A percentile compares a stretch with the other conserved stretches of the same genome.
Conservation (phyloP, 2,113 vertebrate species). For the Phrynosoma platyrhinos region DNA sequence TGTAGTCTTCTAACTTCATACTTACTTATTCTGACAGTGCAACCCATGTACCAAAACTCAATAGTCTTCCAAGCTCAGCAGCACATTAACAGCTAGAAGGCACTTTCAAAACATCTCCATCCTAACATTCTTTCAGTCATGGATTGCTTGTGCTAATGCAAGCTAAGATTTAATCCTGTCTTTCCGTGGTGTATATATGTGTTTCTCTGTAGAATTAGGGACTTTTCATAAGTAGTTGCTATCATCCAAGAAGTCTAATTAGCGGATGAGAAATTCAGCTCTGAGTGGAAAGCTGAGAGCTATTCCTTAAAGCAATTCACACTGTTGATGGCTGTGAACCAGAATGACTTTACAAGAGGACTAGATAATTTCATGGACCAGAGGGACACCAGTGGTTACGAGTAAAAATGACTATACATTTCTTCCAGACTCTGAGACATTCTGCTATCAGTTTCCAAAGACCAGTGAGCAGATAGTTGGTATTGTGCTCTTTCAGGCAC, state of each 20-base stretch:
- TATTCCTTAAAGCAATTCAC: neutral
- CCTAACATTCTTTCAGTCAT: no score
- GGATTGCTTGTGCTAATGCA: neutral
- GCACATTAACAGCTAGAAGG: no score
- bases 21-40: no score
- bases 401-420: neutral
- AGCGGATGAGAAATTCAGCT: neutral
- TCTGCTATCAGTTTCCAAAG: neutral
- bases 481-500: neutral
- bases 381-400: neutral
- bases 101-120: no score
- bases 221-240: neutral
- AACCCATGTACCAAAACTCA: no score
- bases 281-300: no score
- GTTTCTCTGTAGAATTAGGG: neutral
- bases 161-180: neutral
- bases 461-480: neutral
- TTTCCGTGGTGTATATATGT: neutral
- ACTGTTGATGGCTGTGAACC: neutral
- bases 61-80: no score
- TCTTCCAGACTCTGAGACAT: neutral
- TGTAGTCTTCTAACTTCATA: neutral
- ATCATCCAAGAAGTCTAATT: neutral
- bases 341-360: neutral
- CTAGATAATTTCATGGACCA: neutral